Evolutionary conservation across 2,888 invertebrate genomes (phyloP).

Genomic region (Exocentrus adspersus): DNA sequence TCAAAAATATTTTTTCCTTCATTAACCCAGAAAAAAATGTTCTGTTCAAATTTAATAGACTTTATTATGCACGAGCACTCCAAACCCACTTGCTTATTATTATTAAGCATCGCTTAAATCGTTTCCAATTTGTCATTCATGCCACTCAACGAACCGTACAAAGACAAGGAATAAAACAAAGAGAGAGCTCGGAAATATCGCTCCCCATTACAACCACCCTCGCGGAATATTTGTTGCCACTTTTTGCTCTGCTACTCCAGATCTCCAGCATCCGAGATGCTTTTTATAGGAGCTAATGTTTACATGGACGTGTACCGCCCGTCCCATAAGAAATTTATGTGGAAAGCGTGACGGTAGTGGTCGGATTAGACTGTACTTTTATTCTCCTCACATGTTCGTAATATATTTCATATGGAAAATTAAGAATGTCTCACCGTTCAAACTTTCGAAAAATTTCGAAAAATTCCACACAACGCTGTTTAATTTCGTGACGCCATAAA

Average conservation of each 20-base stretch:
- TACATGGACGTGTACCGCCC: slow-evolving; percentile 9
- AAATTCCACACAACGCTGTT: no score
- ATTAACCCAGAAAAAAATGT: no score
- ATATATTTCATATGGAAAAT: no score
- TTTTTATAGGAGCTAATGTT: slow-evolving; percentile 9
- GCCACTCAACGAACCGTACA: not conserved
- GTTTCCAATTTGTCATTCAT: not conserved
- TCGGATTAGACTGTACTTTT: slow-evolving; percentile 22
- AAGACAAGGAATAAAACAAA: not conserved
- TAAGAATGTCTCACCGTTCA: no score
- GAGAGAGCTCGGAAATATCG: not conserved
- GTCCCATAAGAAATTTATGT: slow-evolving; percentile 7
- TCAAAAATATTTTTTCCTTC: no score
- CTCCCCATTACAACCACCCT: not conserved
- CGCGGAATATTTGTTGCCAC: not conserved
- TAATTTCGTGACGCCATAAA: no score
- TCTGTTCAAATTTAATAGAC: no score
- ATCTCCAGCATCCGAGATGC: not conserved
- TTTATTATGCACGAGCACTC: no score
- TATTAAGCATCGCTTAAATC: not conserved
- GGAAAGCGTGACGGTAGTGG: slow-evolving; percentile 9
- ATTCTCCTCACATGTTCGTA: no score
- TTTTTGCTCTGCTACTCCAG: not conserved
- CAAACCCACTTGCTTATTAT: not conserved
- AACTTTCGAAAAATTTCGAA: no score